Evolutionary conservation across 2,888 invertebrate genomes (phyloP), one percentile per base, ranked within the genome.

Genomic region (Thera britannica): DNA sequence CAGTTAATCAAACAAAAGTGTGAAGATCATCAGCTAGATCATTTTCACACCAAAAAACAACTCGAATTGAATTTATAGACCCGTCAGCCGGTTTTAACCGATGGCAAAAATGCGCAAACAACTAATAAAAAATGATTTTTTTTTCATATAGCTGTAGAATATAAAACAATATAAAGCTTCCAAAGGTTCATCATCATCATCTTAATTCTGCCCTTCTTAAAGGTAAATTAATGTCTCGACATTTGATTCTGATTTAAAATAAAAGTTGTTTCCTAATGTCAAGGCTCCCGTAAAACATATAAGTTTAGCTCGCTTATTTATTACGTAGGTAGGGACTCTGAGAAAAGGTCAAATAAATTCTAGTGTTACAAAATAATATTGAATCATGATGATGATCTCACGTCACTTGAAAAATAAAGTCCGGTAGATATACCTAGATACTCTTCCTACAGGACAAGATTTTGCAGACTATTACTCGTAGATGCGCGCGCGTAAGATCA

Each of bases 241-340:
- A 41, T 41, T 41, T 41, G 7, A 41, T 6, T 41, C 41, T 68
- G n/a, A n/a, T n/a, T n/a, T n/a, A 72, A 74, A 68, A 72, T 79
- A 80, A 81, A 83, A 82, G 81, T 79, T 75, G 79, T 78, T 76
- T 77, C 8, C 76, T 75, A 83, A 82, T 83, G 83, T 81, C 83
- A 83, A 83, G 83, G 82, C 78, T 72, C 60, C 65, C 49, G 71
- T 64, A 72, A 71, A 69, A 72, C 73, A 70, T 72, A 72, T 72
- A 72, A 65, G 68, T 74, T 76, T 63, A 56, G 66, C 52, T 62
- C 60, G 41, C 41, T 41, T 4, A 41, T 41, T 41, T 7, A 41
- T 41, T 4, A 41, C 7, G 6, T 4, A 41, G 5, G 41, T 41
- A 41, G 5, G 41, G 5, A 41, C 41, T 41, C 41, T 41, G 3